Evolutionary conservation across 2,113 vertebrate genomes (phyloP).

Genomic region (Phainopepla nitens): DNA sequence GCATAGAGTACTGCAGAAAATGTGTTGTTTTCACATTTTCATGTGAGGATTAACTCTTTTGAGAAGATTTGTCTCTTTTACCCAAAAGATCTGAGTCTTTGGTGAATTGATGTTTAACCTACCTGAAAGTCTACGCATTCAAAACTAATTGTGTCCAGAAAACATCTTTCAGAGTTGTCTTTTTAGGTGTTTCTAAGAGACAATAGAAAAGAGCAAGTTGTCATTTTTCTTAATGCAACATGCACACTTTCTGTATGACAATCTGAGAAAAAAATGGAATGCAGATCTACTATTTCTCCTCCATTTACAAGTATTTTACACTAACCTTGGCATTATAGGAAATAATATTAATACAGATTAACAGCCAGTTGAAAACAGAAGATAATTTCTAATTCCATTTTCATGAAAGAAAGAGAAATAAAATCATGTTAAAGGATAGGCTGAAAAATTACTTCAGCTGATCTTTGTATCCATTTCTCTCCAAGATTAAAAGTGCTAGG

Average conservation of each 20-base stretch:
- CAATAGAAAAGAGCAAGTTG: neutral
- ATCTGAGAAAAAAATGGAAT: neutral
- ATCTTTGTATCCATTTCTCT: neutral
- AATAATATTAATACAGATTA: neutral
- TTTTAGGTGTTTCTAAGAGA: neutral
- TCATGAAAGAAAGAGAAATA: neutral
- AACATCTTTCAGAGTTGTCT: neutral
- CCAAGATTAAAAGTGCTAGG: neutral
- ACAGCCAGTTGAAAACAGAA: neutral
- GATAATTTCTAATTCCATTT: neutral
- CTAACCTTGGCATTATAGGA: neutral
- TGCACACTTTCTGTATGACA: fast-evolving
- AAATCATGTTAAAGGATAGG: fast-evolving
- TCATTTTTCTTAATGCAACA: neutral
- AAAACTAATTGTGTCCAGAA: neutral
- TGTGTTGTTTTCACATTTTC: neutral
- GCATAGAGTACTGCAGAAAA: neutral
- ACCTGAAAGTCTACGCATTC: neutral
- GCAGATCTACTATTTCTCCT: neutral
- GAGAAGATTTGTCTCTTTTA: neutral
- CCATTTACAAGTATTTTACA: neutral
- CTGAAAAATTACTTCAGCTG: neutral
- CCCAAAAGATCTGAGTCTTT: neutral
- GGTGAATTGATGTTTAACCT: fast-evolving
- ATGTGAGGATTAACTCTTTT: neutral